Base-by-base conservation (phyloP, 1,140 invertebrate species). In the Leptoteleia sp. region DNA sequence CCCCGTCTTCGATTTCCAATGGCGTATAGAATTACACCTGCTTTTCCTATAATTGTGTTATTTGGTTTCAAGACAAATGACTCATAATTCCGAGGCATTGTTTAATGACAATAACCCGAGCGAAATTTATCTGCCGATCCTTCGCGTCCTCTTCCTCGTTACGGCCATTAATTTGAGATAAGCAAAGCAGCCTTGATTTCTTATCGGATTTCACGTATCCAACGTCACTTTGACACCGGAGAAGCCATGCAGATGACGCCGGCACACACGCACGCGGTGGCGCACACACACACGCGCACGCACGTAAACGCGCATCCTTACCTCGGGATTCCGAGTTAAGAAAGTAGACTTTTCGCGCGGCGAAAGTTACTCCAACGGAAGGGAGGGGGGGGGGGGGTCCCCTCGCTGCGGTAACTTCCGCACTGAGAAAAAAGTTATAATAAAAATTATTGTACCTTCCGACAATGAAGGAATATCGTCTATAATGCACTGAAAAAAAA, bases 221-320 rank as follows among this genome's bases (percentile, higher is more conserved):
- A 15, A 38, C 64, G 54, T 54, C 68, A 64, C 50, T 64, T 57
- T 65, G 70, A 73, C 70, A 73, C 59, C 48, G 13, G 59, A 73
- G 70, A 73, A 73, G 70, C 70, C 70, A 47, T 59, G 52, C 59
- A 65, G 70, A 72, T 72, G 57, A 72, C 57, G 43, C 40, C 16
- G 8, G 4, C 11, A n/a, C 42, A n/a, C n/a, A n/a, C 5, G 37
- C 16, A 12, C 12, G 17, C 8, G 4, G 22, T 31, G 9, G 12
- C 22, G 8, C 37, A 37, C 19, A 47, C 11, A 19, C 38, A 6
- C 9, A 25, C 12, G 7, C 19, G 9, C 55, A 13, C 43, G 15
- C 15, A 55, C 12, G 15, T 19, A 12, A 4, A 35, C 31, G 47
- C 17, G n/a, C 29, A 35, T 22, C 19, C 19, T 22, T 59, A 54